These are phyloP conservation scores for Oppia nitens DNA, from an alignment of 1,140 invertebrate species.

Conservation along the genomic window DNA sequence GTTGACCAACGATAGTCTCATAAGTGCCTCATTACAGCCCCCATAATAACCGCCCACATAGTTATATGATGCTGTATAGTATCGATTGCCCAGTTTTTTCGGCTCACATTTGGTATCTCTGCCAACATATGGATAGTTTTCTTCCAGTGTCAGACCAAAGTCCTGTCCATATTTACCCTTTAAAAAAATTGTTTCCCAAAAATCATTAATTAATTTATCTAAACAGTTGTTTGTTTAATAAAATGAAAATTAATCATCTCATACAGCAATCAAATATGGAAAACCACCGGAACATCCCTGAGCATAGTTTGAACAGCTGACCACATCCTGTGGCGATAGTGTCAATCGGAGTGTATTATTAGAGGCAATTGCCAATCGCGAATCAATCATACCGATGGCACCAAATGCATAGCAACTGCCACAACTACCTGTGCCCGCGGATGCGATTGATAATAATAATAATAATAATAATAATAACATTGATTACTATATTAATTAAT, in stretches of 20 bases:
- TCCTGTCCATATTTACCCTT: too few relatives aligned
- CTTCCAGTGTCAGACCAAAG: too few relatives aligned
- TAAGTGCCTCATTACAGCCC: slow-evolving; percentile 36
- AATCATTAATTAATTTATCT: too few relatives aligned
- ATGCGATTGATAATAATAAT: too few relatives aligned
- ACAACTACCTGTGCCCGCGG: slow-evolving; percentile 31
- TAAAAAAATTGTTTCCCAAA: too few relatives aligned
- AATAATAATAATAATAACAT: too few relatives aligned
- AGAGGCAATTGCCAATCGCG: slow-evolving; percentile 28
- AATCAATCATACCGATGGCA: slow-evolving; percentile 34
- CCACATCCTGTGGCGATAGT: slow-evolving; percentile 35
- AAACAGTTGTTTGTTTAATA: too few relatives aligned
- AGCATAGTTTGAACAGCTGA: slow-evolving; percentile 34
- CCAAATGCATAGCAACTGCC: slow-evolving; percentile 39
- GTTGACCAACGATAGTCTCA: slow-evolving; percentile 33
- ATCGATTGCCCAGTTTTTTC: slow-evolving; percentile 25
- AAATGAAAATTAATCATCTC: too few relatives aligned
- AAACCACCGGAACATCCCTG: slow-evolving; percentile 36
- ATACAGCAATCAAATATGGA: slow-evolving; percentile 36
- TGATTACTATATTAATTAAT: too few relatives aligned
- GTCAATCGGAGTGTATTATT: slow-evolving; percentile 30
- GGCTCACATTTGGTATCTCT: background rate
- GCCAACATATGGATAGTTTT: too few relatives aligned
- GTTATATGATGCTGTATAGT: slow-evolving; percentile 32
- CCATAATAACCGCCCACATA: slow-evolving; percentile 36